Base-by-base conservation (phyloP, 1,140 invertebrate species). In the Drosophila melanica region DNA sequence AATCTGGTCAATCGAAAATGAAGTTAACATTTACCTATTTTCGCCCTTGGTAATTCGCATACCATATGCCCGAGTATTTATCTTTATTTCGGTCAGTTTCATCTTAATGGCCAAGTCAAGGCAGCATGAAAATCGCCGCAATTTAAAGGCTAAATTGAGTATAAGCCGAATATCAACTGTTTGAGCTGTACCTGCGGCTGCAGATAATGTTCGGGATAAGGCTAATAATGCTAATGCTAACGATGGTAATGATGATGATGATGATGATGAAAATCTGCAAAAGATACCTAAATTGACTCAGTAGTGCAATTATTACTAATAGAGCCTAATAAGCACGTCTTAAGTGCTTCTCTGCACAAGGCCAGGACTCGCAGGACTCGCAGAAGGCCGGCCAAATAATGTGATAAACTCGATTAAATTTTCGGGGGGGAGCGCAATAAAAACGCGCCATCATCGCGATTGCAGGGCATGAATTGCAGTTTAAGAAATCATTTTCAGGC, bases 221-320 rank as follows among this genome's bases (percentile, higher is more conserved):
- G 63, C 53, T 14, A 47, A 67, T 47, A 37, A 67, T 18, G 23
- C 39, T 35, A 23, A 20, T 35, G 16, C 14, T 39, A 16, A 39
- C 4, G 45, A 18, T 37, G 47, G n/a, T 50, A 27, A 33, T 64
- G 27, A 44, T 48, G 64, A 74, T 75, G 69, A 63, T 75, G 59
- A 66, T 20, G 33, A 39, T 41, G 11, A 20, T 54, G 33, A 33
- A 44, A 58, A 72, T 72, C 69, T 81, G 74, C 53, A 66, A 47
- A 68, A 77, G 82, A 87, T 73, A 73, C 81, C 71, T 79, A 87
- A 87, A 82, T 87, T 89, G 86, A 74, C 82, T 87, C 82, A 37
- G 82, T 79, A 82, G 82, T 89, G 79, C 84, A 87, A 89, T 87
- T 87, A 87, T 87, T 87, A 73, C 84, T 87, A 87, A 87, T 87